Conservation (phyloP, 2,113 vertebrate species). For the Halichoerus grypus region DNA sequence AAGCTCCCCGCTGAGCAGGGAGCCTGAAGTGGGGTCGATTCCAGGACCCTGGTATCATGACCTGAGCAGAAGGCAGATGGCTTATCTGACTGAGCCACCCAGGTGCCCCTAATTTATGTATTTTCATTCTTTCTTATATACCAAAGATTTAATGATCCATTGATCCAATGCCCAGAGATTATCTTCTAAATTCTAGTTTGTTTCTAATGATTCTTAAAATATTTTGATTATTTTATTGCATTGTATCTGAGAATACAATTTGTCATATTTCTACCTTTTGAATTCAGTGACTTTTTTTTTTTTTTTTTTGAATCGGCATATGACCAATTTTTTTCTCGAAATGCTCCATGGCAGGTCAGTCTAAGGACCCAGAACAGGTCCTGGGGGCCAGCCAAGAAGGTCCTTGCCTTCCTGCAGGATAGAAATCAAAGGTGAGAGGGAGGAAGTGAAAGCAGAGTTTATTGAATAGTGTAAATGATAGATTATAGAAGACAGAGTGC, state of each 20-base stretch:
- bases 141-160: neutral
- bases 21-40: too few species aligned
- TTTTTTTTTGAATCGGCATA: neutral
- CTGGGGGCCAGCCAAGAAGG: neutral
- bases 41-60: too few species aligned
- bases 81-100: too few species aligned
- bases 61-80: too few species aligned
- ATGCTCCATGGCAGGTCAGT: neutral
- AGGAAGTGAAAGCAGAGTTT: neutral
- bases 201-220: neutral
- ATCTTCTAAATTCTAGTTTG: neutral
- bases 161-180: neutral
- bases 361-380: neutral
- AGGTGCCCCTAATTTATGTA: neutral
- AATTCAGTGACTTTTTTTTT: neutral
- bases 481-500: neutral
- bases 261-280: neutral
- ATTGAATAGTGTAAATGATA: neutral
- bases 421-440: neutral
- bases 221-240: neutral
- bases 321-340: neutral
- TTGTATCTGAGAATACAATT: neutral
- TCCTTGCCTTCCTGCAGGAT: neutral
- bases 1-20: too few species aligned
- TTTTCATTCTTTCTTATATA: neutral